Percentiles rank a stretch among this genome's conserved stretches.
phyloP scores from a whole-genome alignment of 2,113 vertebrate genomes.

The Platanista minor region DNA sequence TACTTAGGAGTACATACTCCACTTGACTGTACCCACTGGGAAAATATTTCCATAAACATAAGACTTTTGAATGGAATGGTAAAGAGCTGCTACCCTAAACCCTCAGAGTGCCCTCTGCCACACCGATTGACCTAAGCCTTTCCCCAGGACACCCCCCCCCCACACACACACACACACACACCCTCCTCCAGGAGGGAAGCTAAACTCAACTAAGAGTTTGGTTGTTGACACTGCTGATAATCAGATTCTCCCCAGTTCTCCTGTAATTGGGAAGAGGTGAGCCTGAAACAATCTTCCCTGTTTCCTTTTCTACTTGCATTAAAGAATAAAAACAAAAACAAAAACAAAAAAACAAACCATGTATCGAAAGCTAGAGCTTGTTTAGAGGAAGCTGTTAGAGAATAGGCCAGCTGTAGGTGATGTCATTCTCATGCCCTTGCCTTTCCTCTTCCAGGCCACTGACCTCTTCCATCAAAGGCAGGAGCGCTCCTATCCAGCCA shows the following conservation, averaged over 20 bases:
- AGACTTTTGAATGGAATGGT: neutral
- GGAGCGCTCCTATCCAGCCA: neutral
- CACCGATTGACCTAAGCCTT: neutral
- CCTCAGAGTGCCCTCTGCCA: neutral
- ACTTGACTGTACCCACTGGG: neutral
- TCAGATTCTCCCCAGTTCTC: neutral
- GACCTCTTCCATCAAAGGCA: neutral
- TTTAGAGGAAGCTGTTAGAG: neutral
- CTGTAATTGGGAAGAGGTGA: neutral
- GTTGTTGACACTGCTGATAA: neutral
- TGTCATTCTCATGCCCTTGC: neutral
- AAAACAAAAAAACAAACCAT: neutral
- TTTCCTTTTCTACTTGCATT: neutral
- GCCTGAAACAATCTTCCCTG: neutral
- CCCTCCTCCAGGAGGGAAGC: neutral
- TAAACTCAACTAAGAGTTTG: neutral
- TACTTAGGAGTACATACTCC: neutral
- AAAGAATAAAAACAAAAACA: neutral
- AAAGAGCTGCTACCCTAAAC: neutral
- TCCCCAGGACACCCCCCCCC: neutral
- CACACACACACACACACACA: no score
- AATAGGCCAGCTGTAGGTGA: neutral
- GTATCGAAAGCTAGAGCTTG: neutral
- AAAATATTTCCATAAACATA: neutral
- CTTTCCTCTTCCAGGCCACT: neutral